These are phyloP conservation scores for Beris chalybata DNA, from an alignment of 2,888 invertebrate genomes.

Conservation along the genomic window DNA sequence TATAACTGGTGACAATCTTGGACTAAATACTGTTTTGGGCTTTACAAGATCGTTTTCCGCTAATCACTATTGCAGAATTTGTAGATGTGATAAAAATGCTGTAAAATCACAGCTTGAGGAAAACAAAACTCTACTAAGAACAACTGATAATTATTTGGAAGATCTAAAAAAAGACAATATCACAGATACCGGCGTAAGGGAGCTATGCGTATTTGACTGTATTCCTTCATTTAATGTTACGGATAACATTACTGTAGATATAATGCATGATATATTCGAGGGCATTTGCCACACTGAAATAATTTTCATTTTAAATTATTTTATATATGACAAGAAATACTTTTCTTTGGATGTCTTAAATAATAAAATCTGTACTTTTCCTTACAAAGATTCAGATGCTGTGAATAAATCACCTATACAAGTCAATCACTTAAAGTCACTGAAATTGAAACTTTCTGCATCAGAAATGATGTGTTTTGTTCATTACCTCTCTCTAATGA, in stretches of 20 bases:
- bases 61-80: conserved; percentile 25
- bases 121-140: conserved; percentile 10
- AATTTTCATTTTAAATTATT: too few relatives aligned
- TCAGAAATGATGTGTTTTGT: too few relatives aligned
- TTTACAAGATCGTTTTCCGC: conserved; percentile 14
- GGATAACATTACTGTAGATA: conserved; percentile 35
- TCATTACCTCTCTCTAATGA: too few relatives aligned
- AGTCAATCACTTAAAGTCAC: too few relatives aligned
- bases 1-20: conserved; percentile 25
- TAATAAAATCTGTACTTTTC: too few relatives aligned
- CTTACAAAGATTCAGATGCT: too few relatives aligned
- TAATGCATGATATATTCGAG: conserved; percentile 39
- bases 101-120: conserved; percentile 9
- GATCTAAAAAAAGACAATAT: conserved; percentile 13
- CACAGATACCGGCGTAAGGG: conserved; percentile 17
- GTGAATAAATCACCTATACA: too few relatives aligned
- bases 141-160: conserved; percentile 12
- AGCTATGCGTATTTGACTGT: conserved; percentile 16
- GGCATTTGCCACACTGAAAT: conserved; percentile 36
- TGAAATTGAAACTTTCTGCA: too few relatives aligned
- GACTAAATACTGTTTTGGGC: conserved; percentile 12
- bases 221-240: conserved; percentile 44
- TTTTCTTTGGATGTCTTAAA: too few relatives aligned
- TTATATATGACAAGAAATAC: too few relatives aligned
- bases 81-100: conserved; percentile 11